Percentiles rank a stretch among this genome's conserved stretches.
Evolutionary conservation across 2,888 invertebrate genomes (phyloP).

Genomic region (Polymixis flavicincta): DNA sequence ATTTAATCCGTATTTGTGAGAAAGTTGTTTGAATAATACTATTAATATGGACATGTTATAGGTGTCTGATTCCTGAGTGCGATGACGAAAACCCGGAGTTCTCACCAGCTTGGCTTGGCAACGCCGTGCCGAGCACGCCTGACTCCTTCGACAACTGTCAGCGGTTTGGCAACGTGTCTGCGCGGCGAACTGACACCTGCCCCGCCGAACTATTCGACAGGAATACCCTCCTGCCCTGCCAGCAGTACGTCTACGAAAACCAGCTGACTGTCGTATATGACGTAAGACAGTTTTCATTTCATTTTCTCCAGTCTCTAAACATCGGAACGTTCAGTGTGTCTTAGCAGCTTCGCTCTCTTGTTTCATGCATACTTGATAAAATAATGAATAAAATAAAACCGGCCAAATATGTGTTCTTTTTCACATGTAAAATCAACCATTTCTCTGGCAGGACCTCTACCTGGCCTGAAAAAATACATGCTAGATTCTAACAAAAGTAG

Average conservation of each 20-base stretch:
- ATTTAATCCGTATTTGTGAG: not conserved
- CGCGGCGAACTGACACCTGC: constrained; percentile 66
- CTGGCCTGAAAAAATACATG: too few species aligned
- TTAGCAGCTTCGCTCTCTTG: too few species aligned
- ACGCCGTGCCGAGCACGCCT: constrained; percentile 59
- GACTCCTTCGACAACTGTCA: constrained; percentile 84
- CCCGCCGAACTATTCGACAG: constrained; percentile 78
- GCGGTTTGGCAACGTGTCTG: constrained; percentile 76
- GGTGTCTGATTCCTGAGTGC: constrained; percentile 73
- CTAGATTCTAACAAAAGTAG: too few species aligned
- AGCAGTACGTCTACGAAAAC: constrained; percentile 79
- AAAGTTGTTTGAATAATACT: not conserved
- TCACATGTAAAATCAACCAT: too few species aligned
- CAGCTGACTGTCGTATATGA: constrained; percentile 83
- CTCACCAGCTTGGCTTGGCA: constrained; percentile 68
- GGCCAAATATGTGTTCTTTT: too few species aligned
- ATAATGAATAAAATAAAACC: not conserved
- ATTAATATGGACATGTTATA: constrained; percentile 7
- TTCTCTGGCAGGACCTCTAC: too few species aligned
- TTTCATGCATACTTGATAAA: not conserved
- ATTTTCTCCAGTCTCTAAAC: not conserved
- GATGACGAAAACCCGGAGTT: constrained; percentile 71
- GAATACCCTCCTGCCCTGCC: constrained; percentile 69
- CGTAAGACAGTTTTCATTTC: constrained; percentile 69
- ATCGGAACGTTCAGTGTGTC: too few species aligned